Conservation (phyloP, 1,140 invertebrate genomes). For the Eriocheir sinensis region DNA sequence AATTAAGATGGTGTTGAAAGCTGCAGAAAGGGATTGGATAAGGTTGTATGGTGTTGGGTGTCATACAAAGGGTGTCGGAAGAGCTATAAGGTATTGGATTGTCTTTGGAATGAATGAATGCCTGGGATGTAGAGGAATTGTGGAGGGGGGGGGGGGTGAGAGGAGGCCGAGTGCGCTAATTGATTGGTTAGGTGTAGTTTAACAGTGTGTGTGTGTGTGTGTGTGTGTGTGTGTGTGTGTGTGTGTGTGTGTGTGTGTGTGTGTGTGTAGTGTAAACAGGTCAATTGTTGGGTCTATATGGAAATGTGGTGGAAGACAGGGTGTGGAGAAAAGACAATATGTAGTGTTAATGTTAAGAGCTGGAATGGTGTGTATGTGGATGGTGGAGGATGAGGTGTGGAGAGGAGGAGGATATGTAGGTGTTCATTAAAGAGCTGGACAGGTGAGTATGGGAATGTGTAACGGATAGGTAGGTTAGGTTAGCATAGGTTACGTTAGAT, state of each 20-base stretch:
- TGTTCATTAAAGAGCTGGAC: too few relatives aligned
- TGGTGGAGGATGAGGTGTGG: not conserved
- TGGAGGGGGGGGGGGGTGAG: not conserved
- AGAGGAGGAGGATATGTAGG: too few relatives aligned
- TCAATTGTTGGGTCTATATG: too few relatives aligned
- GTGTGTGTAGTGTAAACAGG: too few relatives aligned
- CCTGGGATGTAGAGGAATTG: not conserved
- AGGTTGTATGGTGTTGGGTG: too few relatives aligned
- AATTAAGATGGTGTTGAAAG: too few relatives aligned
- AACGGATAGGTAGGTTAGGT: too few relatives aligned
- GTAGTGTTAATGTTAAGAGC: not conserved
- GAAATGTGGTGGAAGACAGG: too few relatives aligned
- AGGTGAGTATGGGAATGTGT: too few relatives aligned
- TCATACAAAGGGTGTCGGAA: not conserved
- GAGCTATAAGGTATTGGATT: not conserved
- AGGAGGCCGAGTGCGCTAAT: not conserved
- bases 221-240: not conserved
- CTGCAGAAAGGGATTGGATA: too few relatives aligned
- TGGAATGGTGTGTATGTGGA: not conserved
- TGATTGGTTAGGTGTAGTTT: not conserved
- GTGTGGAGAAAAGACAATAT: not conserved
- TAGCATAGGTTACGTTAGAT: too few relatives aligned
- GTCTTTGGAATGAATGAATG: not conserved
- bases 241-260: not conserved
- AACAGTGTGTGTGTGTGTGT: constrained; percentile 27